Conservation (phyloP, 2,113 vertebrate genomes). For the Calyptommatus sinebrachiatus region DNA sequence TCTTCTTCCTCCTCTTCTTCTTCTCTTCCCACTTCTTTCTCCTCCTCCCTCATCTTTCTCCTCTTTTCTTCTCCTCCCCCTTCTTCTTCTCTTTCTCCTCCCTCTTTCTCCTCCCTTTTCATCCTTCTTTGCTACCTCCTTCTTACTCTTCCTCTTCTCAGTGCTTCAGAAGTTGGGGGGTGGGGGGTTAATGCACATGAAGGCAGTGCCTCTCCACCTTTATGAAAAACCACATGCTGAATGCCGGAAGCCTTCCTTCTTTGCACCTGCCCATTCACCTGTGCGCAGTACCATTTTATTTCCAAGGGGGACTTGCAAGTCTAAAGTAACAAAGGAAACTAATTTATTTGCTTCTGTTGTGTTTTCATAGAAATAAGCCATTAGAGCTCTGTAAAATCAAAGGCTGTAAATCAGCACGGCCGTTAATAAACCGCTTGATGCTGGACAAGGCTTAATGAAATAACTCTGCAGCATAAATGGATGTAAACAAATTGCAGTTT, state of each 20-base stretch:
- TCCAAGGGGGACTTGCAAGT: neutral
- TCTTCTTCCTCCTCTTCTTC: too few relatives aligned
- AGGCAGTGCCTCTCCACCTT: too few relatives aligned
- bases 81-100: too few relatives aligned
- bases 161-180: too few relatives aligned
- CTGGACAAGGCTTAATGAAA: conserved; percentile 9
- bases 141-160: too few relatives aligned
- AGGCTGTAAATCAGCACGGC: neutral
- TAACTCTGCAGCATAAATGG: neutral
- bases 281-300: neutral
- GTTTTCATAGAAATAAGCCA: conserved; percentile 27
- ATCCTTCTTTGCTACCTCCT: too few relatives aligned
- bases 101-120: too few relatives aligned
- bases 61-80: too few relatives aligned
- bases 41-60: too few relatives aligned
- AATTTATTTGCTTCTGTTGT: neutral
- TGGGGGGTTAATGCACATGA: too few relatives aligned
- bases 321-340: neutral
- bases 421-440: conserved; percentile 7
- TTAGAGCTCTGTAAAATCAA: neutral
- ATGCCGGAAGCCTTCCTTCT: neutral
- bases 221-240: neutral
- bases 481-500: conserved; percentile 26
- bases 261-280: neutral
- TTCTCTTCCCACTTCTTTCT: too few relatives aligned